Evolutionary conservation across 2,113 vertebrate species (phyloP), one percentile per base, ranked within the genome.

Genomic region (Polypterus senegalus): DNA sequence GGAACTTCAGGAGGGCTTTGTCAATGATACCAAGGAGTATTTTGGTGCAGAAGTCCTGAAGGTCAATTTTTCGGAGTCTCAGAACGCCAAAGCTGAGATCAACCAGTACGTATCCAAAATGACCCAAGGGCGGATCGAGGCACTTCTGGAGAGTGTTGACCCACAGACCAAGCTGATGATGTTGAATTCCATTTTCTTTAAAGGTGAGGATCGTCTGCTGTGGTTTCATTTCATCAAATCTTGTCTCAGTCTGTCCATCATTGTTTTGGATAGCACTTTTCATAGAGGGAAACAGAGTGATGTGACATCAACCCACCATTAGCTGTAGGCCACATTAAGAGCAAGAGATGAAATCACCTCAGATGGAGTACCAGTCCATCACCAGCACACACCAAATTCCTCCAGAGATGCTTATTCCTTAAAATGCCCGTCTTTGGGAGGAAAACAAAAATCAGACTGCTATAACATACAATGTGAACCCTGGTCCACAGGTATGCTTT

Each of bases 101-200:
- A 95, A 93, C 59, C 77, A 85, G 27, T 84, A 91, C 44, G 71
- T 95, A 59, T 79, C 70, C 60, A 72, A 71, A 49, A 86, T 75
- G 65, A 91, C 92, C 0, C 65, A 61, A 49, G 77, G 83, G 45
- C 87, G 81, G 75, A 81, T 96, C 44, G 61, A 70, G 3, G 60
- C 79, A 3, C 68, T 94, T 73, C 73, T 93, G 59, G 85, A 87
- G 4, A 60, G 65, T 8, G 61, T 97, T 54, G 78, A 88, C 57
- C 61, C 66, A 3, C 55, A 74, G 7, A 87, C 79, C 6, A 74
- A 82, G 62, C 73, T 94, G 58, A 74, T 97, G 58, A 76, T 94
- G 6, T 79, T 88, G 67, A 86, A 91, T 70, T 92, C 89, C 7
- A 76, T 93, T 71, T 71, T 89, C 66, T 92, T 94, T 72, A 80